These are phyloP conservation scores for Equus quagga DNA, from an alignment of 2,113 vertebrate genomes.

Conservation along the genomic window DNA sequence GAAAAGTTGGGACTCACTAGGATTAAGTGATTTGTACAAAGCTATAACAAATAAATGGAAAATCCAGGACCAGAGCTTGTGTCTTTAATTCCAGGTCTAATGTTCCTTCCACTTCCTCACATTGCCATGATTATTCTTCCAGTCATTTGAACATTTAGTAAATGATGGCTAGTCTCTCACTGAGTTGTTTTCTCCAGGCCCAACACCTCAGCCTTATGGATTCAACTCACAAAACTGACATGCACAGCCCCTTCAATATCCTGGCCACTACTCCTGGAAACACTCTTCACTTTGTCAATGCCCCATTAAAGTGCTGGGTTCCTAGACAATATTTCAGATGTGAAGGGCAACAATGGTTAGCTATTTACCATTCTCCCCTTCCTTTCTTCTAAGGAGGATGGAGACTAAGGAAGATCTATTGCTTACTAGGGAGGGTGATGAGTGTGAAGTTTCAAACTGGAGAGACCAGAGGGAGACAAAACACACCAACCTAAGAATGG, in stretches of 20 bases:
- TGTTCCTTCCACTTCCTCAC: background rate
- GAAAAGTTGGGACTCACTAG: background rate
- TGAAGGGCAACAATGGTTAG: background rate
- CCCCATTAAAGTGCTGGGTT: background rate
- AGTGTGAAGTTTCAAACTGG: background rate
- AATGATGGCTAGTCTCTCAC: background rate
- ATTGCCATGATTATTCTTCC: background rate
- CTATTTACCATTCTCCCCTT: background rate
- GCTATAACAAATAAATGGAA: background rate
- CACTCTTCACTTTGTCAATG: background rate
- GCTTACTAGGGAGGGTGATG: background rate
- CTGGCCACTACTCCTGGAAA: too few species aligned
- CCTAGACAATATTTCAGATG: background rate
- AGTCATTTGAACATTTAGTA: background rate
- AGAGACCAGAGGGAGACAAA: background rate
- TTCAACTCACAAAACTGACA: background rate
- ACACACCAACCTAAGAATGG: too few species aligned
- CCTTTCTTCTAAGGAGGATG: background rate
- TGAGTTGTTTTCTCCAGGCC: background rate
- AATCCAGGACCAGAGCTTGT: background rate
- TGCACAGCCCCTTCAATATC: background rate
- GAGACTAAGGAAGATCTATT: background rate
- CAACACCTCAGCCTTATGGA: fast-evolving
- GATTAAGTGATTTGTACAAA: background rate
- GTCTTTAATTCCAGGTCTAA: background rate